Conservation (phyloP, 30 jellyfish, hydroid and myxozoan species). For the Aurelia aurita region DNA sequence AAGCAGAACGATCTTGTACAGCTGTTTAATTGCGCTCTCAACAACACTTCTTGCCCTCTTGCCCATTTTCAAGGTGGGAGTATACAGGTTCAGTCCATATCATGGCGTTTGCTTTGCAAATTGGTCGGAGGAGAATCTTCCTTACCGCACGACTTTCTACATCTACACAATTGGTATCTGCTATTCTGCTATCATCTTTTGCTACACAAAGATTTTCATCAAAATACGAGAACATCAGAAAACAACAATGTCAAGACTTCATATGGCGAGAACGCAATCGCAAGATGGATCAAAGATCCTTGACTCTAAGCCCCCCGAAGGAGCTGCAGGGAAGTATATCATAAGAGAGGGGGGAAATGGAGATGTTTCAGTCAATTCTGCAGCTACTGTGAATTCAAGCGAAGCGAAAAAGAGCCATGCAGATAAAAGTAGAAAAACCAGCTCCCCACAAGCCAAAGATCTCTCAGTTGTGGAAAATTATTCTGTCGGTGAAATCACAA, state of each 20-base stretch:
- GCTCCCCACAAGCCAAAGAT: background rate
- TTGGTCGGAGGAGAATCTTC: slow-evolving; percentile 52
- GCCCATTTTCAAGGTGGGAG: slow-evolving; percentile 74
- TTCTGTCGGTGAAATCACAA: background rate
- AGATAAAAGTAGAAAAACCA: background rate
- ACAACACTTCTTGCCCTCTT: slow-evolving; percentile 46
- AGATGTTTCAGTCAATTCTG: background rate
- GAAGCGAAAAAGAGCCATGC: background rate
- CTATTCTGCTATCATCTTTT: slow-evolving; percentile 51
- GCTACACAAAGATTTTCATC: slow-evolving; percentile 42
- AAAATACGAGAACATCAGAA: slow-evolving; percentile 58
- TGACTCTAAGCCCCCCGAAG: background rate
- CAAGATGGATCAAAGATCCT: background rate
- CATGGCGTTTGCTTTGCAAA: slow-evolving; percentile 90
- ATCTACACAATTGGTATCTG: slow-evolving; percentile 66
- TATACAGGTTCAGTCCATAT: slow-evolving; percentile 71
- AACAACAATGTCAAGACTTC: slow-evolving; percentile 20
- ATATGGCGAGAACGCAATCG: slow-evolving; percentile 3
- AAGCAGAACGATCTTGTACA: slow-evolving; percentile 3
- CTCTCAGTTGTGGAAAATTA: background rate
- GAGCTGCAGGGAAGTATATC: background rate
- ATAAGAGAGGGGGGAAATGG: background rate
- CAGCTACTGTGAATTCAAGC: background rate
- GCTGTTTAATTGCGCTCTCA: slow-evolving; percentile 25
- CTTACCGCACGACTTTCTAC: slow-evolving; percentile 69